phyloP scores from a whole-genome alignment of 2,888 invertebrate genomes.

The Amorpha juglandis region DNA sequence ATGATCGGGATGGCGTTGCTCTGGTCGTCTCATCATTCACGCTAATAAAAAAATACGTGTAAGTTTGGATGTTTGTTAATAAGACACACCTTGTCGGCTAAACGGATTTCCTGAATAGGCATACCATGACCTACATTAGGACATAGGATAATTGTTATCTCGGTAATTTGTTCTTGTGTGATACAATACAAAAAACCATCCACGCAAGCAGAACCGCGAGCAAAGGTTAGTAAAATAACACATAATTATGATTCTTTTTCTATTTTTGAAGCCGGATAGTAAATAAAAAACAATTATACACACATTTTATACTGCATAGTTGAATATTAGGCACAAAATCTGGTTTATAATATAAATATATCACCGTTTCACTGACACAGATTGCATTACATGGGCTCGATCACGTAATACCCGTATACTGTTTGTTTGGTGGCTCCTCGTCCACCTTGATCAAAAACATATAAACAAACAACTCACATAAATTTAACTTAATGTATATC shows the following conservation, averaged over 20 bases:
- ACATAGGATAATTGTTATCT: no score
- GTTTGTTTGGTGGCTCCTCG: not conserved
- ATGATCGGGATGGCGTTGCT: no score
- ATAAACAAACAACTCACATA: constrained; percentile 13
- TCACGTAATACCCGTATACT: constrained; percentile 14
- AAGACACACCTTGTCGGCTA: no score
- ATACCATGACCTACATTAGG: no score
- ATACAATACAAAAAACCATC: no score
- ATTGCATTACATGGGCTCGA: not conserved
- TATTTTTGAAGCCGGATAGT: not conserved
- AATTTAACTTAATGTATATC: constrained; percentile 8
- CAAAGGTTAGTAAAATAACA: not conserved
- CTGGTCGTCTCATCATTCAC: no score
- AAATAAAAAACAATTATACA: not conserved
- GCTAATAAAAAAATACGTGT: no score
- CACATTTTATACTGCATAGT: not conserved
- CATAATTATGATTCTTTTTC: not conserved
- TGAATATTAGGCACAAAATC: not conserved
- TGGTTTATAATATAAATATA: not conserved
- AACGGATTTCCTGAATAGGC: no score
- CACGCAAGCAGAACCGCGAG: not conserved
- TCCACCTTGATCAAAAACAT: constrained; percentile 14
- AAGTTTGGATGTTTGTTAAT: no score
- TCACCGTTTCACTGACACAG: not conserved
- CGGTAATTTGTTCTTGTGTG: no score